phyloP scores from a whole-genome alignment of 1,140 invertebrate genomes.

The Drosophila seguyi region DNA sequence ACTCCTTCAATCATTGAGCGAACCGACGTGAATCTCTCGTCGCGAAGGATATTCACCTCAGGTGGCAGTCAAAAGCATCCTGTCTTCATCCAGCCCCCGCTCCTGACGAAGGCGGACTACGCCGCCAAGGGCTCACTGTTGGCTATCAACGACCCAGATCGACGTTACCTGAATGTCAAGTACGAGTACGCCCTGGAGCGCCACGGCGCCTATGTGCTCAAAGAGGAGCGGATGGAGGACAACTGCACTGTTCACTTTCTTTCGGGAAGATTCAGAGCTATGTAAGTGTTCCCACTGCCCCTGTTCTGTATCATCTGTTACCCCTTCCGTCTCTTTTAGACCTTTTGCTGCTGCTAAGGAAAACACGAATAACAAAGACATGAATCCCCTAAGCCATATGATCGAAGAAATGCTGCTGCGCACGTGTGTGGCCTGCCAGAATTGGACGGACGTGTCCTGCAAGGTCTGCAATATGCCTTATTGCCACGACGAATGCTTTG shows the following conservation, averaged over 20 bases:
- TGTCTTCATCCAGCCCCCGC: constrained; percentile 20
- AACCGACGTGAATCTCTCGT: constrained; percentile 8
- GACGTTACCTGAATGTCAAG: constrained; percentile 51
- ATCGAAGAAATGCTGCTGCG: not conserved
- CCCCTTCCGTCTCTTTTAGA: not conserved
- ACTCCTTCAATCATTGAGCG: not conserved
- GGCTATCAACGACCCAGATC: constrained; percentile 23
- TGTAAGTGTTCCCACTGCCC: not conserved
- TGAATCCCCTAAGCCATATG: not conserved
- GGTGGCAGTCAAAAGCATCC: constrained; percentile 31
- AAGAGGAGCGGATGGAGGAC: not conserved
- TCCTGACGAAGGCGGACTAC: constrained; percentile 55
- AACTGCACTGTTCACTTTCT: constrained; percentile 12
- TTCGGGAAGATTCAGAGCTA: constrained; percentile 32
- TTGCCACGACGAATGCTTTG: constrained; percentile 51
- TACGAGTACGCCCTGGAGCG: constrained; percentile 56
- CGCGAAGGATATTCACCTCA: constrained; percentile 40
- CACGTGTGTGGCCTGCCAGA: constrained; percentile 37
- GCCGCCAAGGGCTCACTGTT: constrained; percentile 35
- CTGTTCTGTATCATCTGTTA: no score
- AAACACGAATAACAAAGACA: not conserved
- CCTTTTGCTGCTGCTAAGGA: not conserved
- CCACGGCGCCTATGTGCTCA: constrained; percentile 19
- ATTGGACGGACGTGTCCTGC: constrained; percentile 48
- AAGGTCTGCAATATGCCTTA: constrained; percentile 54